These are phyloP conservation scores for Drosophila pruinosa DNA, from an alignment of 1,140 invertebrate genomes.

Conservation along the genomic window DNA sequence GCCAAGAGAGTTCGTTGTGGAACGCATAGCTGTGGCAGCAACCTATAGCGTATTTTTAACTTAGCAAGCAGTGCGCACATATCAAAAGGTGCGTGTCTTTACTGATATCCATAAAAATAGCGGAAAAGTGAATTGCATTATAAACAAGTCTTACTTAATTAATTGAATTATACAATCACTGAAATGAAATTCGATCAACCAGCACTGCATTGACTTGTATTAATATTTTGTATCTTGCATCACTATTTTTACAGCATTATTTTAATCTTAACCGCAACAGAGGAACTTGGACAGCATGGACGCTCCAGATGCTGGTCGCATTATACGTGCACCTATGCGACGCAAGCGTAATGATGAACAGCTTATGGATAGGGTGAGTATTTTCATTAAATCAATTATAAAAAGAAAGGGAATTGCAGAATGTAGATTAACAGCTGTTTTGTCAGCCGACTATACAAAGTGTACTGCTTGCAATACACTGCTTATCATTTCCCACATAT, in stretches of 20 bases:
- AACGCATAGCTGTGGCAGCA: neutral
- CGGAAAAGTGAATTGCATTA: neutral
- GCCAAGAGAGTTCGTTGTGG: neutral
- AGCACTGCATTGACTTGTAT: too few species aligned
- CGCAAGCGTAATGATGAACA: slow-evolving; percentile 79
- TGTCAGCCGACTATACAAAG: neutral
- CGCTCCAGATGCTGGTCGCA: slow-evolving; percentile 66
- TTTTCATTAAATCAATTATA: neutral
- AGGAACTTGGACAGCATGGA: slow-evolving; percentile 55
- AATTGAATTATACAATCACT: neutral
- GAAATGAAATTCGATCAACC: too few species aligned
- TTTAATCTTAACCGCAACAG: neutral
- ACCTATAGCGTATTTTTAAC: slow-evolving; percentile 1
- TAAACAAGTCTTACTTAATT: neutral
- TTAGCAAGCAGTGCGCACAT: neutral
- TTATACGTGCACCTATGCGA: slow-evolving; percentile 72
- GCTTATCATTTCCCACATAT: too few species aligned
- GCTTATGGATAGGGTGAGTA: slow-evolving; percentile 74
- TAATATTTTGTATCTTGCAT: neutral
- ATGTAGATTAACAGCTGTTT: neutral
- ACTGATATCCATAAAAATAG: neutral
- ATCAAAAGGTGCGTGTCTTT: slow-evolving; percentile 11
- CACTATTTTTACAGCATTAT: neutral
- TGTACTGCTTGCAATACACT: neutral
- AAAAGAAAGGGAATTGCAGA: neutral